Base-by-base conservation (phyloP, 2,888 invertebrate species). In the Ptychoptera contaminata region DNA sequence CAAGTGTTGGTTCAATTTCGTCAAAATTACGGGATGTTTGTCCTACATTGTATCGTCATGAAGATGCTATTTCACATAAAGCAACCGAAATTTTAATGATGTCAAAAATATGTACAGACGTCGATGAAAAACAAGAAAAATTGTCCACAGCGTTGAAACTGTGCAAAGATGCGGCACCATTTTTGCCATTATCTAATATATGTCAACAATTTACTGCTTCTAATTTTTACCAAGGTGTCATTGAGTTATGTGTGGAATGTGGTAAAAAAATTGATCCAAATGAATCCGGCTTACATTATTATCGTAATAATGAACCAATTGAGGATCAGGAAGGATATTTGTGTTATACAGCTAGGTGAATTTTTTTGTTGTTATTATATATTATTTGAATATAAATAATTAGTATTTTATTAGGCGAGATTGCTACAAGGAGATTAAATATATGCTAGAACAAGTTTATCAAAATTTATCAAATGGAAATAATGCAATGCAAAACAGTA, bases 61-160 rank as follows among this genome's bases (percentile, higher is more conserved):
- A 97, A 69, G 97, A 98, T 66, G 96, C 94, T 4, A 85, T 90
- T 10, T 91, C 90, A 55, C 90, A 94, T 2, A 94, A 94, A 71
- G 88, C 88, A 0, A 90, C 88, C 53, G 93, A 94, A 67, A 77
- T 92, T 55, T 69, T 94, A 44, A 77, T 90, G 64, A 76, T 77
- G 53, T 86, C 90, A 0, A 83, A 82, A 58, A 76, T 71, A 49
- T 79, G 81, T 51, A 73, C 75, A 53, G 84, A 82, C 60, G 67
- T 73, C 0, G 74, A 77, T 11, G 90, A 91, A 55, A 79, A 81
- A 55, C 80, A 86, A 52, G 76, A 81, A 50, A 75, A 82, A 66
- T 67, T 92, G 9, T 71, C 75, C 43, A 79, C 82, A 43, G 88
- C 92, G 0, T 64, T 93, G 45, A 74, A 84, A 67, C 67, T 92